Percentiles rank a stretch among this genome's conserved stretches.
phyloP scores from a whole-genome alignment of 2,888 invertebrate species.

The Drosophila greeni region DNA sequence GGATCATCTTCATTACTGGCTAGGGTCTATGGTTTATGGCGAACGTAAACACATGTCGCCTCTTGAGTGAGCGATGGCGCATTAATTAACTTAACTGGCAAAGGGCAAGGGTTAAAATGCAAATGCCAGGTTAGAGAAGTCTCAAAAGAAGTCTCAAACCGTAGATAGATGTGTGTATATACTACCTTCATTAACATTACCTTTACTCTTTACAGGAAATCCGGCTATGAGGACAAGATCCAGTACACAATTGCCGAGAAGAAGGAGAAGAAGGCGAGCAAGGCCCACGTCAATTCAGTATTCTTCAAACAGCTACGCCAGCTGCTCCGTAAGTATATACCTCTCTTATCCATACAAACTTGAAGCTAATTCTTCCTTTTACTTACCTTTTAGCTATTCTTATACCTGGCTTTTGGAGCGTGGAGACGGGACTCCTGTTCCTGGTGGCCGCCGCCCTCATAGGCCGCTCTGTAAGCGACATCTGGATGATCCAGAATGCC shows the following conservation, averaged over 20 bases:
- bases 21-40: conserved; percentile 16
- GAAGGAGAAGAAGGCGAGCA: conserved; percentile 81
- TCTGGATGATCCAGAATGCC: conserved; percentile 97
- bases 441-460: conserved; percentile 90
- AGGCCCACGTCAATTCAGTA: conserved; percentile 87
- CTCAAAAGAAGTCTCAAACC: no score
- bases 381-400: conserved; percentile 82
- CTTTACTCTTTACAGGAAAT: conserved; percentile 77
- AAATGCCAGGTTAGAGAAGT: background rate
- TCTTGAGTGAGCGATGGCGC: background rate
- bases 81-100: conserved; percentile 2
- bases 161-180: background rate
- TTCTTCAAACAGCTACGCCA: conserved; percentile 85
- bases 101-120: conserved; percentile 14
- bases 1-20: conserved; percentile 6
- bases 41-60: conserved; percentile 4
- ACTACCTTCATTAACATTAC: no score
- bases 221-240: conserved; percentile 84
- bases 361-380: no score
- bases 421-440: conserved; percentile 86
- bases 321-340: conserved; percentile 82
- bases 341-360: no score
- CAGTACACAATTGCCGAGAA: conserved; percentile 89
- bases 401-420: conserved; percentile 87
- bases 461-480: conserved; percentile 94